These are phyloP conservation scores for Thamnophis elegans DNA, from an alignment of 2,797 vertebrate genomes.

Conservation along the genomic window DNA sequence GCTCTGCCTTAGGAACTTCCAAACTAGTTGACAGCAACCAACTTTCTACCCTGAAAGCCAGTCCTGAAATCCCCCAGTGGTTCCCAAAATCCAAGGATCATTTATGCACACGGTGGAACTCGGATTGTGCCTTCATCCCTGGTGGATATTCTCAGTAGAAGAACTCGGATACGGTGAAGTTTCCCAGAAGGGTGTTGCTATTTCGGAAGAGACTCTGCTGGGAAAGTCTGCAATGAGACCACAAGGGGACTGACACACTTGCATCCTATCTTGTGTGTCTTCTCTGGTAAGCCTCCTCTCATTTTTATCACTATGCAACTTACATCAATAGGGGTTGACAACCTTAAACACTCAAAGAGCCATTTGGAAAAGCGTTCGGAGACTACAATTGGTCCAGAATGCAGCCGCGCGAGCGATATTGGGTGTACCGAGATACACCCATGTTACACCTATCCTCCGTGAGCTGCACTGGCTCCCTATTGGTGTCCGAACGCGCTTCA, in stretches of 20 bases:
- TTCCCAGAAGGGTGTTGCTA: neutral
- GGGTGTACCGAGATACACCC: too few relatives aligned
- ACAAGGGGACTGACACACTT: neutral
- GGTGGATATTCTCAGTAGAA: neutral
- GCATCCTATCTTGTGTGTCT: neutral
- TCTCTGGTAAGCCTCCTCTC: neutral
- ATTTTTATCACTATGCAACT: neutral
- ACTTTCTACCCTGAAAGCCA: neutral
- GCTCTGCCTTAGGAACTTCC: neutral
- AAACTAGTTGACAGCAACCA: neutral
- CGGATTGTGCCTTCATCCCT: neutral
- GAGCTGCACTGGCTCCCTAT: too few relatives aligned
- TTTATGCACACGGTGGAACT: neutral
- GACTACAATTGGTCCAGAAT: too few relatives aligned
- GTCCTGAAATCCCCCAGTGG: neutral
- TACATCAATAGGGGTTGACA: neutral
- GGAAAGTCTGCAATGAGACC: neutral
- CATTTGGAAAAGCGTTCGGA: too few relatives aligned
- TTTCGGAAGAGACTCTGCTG: neutral
- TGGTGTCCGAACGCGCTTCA: too few relatives aligned
- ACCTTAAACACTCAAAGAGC: too few relatives aligned
- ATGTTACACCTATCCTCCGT: too few relatives aligned
- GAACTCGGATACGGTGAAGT: neutral
- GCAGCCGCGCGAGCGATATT: too few relatives aligned
- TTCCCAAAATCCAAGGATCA: neutral